Base-by-base conservation (phyloP, 2,113 vertebrate species). In the Leucoraja erinaceus region DNA sequence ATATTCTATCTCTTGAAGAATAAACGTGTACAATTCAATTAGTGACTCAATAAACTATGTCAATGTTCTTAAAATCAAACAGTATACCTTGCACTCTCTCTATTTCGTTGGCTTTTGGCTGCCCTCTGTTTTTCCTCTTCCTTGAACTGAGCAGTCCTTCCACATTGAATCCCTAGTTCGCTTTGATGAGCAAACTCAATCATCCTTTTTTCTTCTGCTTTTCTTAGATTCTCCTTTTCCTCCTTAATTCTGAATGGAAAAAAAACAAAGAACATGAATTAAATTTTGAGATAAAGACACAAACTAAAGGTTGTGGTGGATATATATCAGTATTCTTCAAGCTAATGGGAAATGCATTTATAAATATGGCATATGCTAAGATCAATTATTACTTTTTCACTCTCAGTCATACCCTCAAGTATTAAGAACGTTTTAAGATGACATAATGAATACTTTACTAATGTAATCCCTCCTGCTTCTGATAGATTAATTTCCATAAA, bases 171-270 rank as follows among this genome's bases (percentile, higher is more conserved):
- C 77, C 93, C 93, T 1, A 74, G 56, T 0, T 95, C 95, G n/a
- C 75, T 93, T 0, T 31, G 93, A 0, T 93, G 94, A 5, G 70
- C 93, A 11, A 1, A 5, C 81, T 93, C 94, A 90, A 86, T 77
- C 91, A 97, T 94, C 93, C 93, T 95, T 94, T 94, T 96, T 94
- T 99, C 98, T 84, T 97, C 97, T 14, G 93, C 94, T 77, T 94
- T 83, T 28, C 97, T 96, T 77, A 95, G 93, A 2, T 94, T 95
- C 77, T 99, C 98, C 93, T 97, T 98, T 94, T 96, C 96, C 9
- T 94, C 95, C 95, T 98, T 99, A 92, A 99, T 98, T 95, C 98
- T 98, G 94, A 74, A 66, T 38, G 31, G 31, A 33, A 33, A 70
- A 38, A 56, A 61, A 66, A 31, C 31, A 72, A 91, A 31, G 8